A percentile compares a stretch with the other conserved stretches of the same genome.
Conservation (phyloP, 2,113 vertebrate species). For the Macaca mulatta region DNA sequence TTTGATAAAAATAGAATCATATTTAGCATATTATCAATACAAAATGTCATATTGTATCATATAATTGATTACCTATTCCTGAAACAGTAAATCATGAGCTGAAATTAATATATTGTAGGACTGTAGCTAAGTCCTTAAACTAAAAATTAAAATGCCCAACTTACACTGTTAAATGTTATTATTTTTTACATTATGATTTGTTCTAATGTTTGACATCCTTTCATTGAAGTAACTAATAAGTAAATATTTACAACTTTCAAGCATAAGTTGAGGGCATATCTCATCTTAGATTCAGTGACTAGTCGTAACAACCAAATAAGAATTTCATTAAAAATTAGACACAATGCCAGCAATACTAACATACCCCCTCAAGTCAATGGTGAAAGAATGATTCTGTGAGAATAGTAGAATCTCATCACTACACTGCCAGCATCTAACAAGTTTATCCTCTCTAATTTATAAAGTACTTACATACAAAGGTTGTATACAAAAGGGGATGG, state of each 20-base stretch:
- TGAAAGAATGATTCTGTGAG: not conserved
- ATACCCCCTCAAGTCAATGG: fast-evolving
- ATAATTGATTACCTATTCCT: slow-evolving; percentile 25
- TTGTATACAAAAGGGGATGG: not conserved
- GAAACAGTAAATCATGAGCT: slow-evolving; percentile 30
- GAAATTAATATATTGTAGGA: slow-evolving; percentile 16
- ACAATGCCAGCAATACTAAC: not conserved
- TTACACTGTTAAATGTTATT: not conserved
- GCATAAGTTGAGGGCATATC: not conserved
- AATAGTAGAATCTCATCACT: not conserved
- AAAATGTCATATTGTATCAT: slow-evolving; percentile 48
- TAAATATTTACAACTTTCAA: slow-evolving; percentile 11
- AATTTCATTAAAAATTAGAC: not conserved
- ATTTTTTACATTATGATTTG: not conserved
- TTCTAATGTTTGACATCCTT: not conserved
- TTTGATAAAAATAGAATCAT: slow-evolving; percentile 44
- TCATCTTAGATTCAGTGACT: not conserved
- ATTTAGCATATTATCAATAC: slow-evolving; percentile 36
- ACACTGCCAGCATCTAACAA: not conserved
- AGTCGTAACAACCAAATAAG: not conserved
- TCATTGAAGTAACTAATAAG: not conserved
- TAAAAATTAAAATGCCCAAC: not conserved
- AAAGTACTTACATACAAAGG: not conserved
- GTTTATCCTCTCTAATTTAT: not conserved
- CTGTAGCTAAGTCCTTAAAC: not conserved